Percentiles rank a stretch among this genome's conserved stretches.
These are phyloP conservation scores for Eupithecia dodoneata DNA, from an alignment of 2,888 invertebrate species.

Conservation along the genomic window DNA sequence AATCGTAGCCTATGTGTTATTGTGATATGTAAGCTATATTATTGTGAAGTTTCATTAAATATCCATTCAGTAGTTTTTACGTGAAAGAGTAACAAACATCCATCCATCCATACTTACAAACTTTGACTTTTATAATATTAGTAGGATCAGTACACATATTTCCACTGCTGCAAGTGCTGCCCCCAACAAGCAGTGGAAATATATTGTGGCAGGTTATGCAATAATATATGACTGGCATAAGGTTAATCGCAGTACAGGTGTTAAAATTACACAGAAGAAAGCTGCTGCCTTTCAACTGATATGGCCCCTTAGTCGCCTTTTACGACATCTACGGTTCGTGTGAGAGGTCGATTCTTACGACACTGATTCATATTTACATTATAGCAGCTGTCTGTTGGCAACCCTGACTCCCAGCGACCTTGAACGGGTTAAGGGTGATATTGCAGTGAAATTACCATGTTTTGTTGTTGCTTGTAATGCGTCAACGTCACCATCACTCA, in stretches of 20 bases:
- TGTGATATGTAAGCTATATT: too few relatives aligned
- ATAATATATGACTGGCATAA: neutral
- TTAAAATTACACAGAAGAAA: neutral
- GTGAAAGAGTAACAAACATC: too few relatives aligned
- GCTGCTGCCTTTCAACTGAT: neutral
- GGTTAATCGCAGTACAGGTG: neutral
- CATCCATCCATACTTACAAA: too few relatives aligned
- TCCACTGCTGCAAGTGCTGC: too few relatives aligned
- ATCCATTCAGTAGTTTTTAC: too few relatives aligned
- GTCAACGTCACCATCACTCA: slow-evolving; percentile 63
- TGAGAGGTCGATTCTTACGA: neutral
- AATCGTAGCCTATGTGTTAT: too few relatives aligned
- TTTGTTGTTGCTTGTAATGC: slow-evolving; percentile 46
- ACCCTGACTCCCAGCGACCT: slow-evolving; percentile 10
- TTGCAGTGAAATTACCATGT: slow-evolving; percentile 33
- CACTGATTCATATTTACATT: neutral
- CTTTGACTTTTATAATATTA: too few relatives aligned
- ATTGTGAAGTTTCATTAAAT: too few relatives aligned
- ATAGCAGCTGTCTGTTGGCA: neutral
- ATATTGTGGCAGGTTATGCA: too few relatives aligned
- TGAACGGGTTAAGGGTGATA: slow-evolving; percentile 19
- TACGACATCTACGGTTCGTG: neutral
- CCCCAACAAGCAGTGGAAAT: too few relatives aligned
- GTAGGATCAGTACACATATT: too few relatives aligned
- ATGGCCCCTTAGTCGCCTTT: too few relatives aligned